Conservation (phyloP, 2,113 vertebrate species). For the Leucosticte australis region DNA sequence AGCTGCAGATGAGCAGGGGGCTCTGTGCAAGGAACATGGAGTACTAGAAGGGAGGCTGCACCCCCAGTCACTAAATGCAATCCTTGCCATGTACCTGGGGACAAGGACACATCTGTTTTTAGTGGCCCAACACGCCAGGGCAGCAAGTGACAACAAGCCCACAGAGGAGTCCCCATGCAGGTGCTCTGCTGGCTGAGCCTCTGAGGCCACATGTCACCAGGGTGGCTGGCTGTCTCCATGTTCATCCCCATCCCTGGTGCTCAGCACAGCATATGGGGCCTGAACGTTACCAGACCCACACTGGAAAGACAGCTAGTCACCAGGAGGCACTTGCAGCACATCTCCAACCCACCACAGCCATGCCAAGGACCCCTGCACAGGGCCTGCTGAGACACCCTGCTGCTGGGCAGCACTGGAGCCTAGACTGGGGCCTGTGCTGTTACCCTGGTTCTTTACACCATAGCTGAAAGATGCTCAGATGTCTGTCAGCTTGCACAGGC, state of each 20-base stretch:
- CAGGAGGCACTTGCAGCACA: background rate
- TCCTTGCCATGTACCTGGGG: rapidly evolving
- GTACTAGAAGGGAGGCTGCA: background rate
- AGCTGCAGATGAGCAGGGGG: background rate
- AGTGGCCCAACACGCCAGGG: rapidly evolving
- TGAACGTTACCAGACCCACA: background rate
- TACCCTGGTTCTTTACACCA: rapidly evolving
- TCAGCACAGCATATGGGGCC: background rate
- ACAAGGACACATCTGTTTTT: background rate
- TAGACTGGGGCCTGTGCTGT: too few species aligned
- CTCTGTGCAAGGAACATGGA: background rate
- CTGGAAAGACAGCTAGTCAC: rapidly evolving
- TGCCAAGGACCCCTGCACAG: background rate
- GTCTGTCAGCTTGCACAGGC: background rate
- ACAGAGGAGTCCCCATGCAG: background rate
- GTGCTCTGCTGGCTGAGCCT: background rate
- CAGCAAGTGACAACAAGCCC: rapidly evolving
- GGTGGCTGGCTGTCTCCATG: rapidly evolving
- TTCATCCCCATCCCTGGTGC: background rate
- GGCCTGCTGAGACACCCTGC: rapidly evolving
- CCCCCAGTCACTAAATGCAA: background rate
- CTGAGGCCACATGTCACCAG: background rate
- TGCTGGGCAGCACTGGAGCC: rapidly evolving
- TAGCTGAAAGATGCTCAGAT: rapidly evolving
- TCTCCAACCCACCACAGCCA: background rate